phyloP scores from a whole-genome alignment of 2,888 invertebrate genomes.

The Tridacna crocea region DNA sequence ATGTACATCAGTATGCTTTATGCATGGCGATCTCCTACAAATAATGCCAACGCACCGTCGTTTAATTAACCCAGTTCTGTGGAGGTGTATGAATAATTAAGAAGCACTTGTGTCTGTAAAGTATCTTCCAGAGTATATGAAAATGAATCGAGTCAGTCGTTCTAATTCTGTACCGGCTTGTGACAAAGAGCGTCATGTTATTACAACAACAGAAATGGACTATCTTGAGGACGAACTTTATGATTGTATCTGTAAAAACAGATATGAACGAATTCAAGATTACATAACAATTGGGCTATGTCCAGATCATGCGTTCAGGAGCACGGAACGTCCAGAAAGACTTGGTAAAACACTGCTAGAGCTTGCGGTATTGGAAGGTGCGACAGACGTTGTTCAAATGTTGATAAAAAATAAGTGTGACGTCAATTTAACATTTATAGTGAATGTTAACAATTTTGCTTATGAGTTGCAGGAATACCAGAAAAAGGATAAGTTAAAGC shows the following conservation, averaged over 20 bases:
- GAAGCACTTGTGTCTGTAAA: neutral
- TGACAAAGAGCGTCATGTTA: slow-evolving; percentile 27
- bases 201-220: slow-evolving; percentile 66
- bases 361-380: slow-evolving; percentile 64
- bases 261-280: slow-evolving; percentile 53
- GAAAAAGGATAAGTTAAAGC: slow-evolving; percentile 68
- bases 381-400: slow-evolving; percentile 64
- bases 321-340: slow-evolving; percentile 64
- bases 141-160: slow-evolving; percentile 11
- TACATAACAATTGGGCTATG: slow-evolving; percentile 70
- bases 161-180: neutral
- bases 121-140: neutral
- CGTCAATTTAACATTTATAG: slow-evolving; percentile 70
- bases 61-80: neutral
- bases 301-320: slow-evolving; percentile 73
- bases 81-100: neutral
- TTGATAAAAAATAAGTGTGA: slow-evolving; percentile 68
- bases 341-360: slow-evolving; percentile 74
- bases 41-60: no score
- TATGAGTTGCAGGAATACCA: slow-evolving; percentile 64
- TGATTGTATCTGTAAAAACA: slow-evolving; percentile 61
- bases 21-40: no score
- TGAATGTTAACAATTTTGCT: slow-evolving; percentile 67
- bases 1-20: no score
- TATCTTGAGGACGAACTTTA: slow-evolving; percentile 74